phyloP scores from a whole-genome alignment of 2,113 vertebrate species.

The Calonectris borealis region DNA sequence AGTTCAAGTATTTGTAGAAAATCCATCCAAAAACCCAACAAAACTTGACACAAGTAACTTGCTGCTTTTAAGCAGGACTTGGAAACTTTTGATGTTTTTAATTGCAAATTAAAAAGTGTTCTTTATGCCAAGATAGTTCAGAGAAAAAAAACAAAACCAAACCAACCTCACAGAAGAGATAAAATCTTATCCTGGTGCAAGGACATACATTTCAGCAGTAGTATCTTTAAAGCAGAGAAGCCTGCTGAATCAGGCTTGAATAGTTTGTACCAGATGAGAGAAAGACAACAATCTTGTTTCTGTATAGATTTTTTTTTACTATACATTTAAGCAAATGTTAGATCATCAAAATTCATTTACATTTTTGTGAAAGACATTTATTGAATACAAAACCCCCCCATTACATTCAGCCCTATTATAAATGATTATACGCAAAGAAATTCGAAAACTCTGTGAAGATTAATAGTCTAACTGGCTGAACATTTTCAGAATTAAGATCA shows the following conservation, averaged over 20 bases:
- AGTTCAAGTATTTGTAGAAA: background rate
- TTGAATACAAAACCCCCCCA: conserved; percentile 59
- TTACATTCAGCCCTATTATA: conserved; percentile 57
- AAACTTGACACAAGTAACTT: background rate
- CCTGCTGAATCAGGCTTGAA: background rate
- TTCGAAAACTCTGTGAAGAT: background rate
- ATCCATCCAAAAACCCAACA: background rate
- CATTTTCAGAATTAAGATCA: conserved; percentile 14
- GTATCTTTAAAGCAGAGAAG: background rate
- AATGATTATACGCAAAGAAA: conserved; percentile 55
- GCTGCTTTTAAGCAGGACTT: background rate
- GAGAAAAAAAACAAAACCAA: background rate
- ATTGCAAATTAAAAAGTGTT: background rate
- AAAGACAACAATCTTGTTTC: background rate
- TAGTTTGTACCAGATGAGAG: background rate
- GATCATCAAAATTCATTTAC: conserved; percentile 37
- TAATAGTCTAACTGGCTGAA: conserved; percentile 56
- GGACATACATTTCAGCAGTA: background rate
- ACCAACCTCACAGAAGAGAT: background rate
- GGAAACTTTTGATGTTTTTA: background rate
- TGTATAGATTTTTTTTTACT: conserved; percentile 12
- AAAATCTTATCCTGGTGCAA: background rate
- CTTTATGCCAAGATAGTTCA: background rate
- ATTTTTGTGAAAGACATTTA: conserved; percentile 69
- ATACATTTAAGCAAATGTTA: conserved; percentile 31